Conservation (phyloP, 2,113 vertebrate genomes). For the Percopsis transmontana region DNA sequence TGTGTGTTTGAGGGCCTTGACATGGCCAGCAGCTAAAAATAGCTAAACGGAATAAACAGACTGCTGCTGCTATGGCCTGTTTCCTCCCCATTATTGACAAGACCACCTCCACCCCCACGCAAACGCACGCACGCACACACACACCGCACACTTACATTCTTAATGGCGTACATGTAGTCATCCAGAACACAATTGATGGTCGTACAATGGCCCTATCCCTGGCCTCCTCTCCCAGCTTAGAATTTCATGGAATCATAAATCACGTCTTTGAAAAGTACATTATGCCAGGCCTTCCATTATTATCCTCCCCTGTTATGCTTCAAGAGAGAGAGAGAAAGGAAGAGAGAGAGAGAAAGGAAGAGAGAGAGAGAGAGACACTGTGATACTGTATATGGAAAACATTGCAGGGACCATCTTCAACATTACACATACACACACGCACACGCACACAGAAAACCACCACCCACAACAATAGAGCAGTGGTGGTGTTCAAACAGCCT, state of each 20-base stretch:
- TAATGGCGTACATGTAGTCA: not conserved
- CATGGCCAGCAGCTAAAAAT: constrained; percentile 66
- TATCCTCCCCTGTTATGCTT: constrained; percentile 13
- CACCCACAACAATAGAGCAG: not conserved
- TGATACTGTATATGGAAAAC: not conserved
- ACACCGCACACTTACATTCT: not conserved
- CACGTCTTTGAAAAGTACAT: constrained; percentile 39
- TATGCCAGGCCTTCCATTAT: constrained; percentile 13
- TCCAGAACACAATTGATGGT: constrained; percentile 15
- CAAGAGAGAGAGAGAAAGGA: constrained; percentile 2
- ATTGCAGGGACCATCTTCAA: not conserved
- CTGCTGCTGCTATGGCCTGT: constrained; percentile 41
- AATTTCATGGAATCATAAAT: constrained; percentile 52
- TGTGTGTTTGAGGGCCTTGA: constrained; percentile 52
- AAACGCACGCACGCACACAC: constrained; percentile 8
- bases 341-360: constrained; percentile 4
- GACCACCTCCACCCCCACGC: constrained; percentile 7
- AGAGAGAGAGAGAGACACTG: not conserved
- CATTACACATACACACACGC: not conserved
- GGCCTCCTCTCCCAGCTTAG: constrained; percentile 29
- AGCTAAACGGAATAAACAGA: constrained; percentile 58
- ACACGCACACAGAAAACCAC: not conserved
- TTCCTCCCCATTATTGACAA: constrained; percentile 62
- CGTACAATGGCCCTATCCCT: constrained; percentile 11
- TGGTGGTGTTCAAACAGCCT: too few species aligned